Evolutionary conservation across 2,113 vertebrate genomes (phyloP).

Genomic region (Agapornis roseicollis): DNA sequence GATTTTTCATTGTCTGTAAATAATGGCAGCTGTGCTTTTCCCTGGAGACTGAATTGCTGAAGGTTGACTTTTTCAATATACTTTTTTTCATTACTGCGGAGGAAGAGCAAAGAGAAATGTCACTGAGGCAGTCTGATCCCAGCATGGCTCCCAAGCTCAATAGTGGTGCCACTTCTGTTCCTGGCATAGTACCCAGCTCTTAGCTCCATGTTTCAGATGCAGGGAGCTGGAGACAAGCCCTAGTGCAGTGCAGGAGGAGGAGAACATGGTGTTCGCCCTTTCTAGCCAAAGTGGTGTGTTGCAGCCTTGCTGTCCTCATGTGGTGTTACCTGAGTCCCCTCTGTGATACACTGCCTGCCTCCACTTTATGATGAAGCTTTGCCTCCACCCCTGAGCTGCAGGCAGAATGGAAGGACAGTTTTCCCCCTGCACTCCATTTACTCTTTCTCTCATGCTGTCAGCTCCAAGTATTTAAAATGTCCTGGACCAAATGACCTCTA

Average conservation of each 20-base stretch:
- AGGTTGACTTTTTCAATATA: slow-evolving; percentile 5
- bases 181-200: not conserved
- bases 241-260: not conserved
- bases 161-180: not conserved
- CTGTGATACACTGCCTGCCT: not conserved
- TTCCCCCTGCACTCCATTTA: not conserved
- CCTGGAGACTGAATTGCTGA: not conserved
- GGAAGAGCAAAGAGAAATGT: not conserved
- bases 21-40: slow-evolving; percentile 35
- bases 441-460: not conserved
- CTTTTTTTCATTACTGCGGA: not conserved
- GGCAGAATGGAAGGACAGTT: not conserved
- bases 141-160: not conserved
- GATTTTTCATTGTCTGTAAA: slow-evolving; percentile 61
- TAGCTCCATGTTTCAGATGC: not conserved
- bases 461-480: not conserved
- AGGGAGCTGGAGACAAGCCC: not conserved
- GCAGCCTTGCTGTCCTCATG: not conserved
- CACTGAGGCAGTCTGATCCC: not conserved
- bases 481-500: not conserved
- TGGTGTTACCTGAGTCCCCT: not conserved
- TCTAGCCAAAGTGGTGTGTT: not conserved
- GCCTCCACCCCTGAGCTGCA: not conserved
- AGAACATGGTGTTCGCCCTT: not conserved
- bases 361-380: not conserved